These are phyloP conservation scores for Brachionus paranguensis DNA, from an alignment of 1,140 invertebrate genomes.

Conservation along the genomic window DNA sequence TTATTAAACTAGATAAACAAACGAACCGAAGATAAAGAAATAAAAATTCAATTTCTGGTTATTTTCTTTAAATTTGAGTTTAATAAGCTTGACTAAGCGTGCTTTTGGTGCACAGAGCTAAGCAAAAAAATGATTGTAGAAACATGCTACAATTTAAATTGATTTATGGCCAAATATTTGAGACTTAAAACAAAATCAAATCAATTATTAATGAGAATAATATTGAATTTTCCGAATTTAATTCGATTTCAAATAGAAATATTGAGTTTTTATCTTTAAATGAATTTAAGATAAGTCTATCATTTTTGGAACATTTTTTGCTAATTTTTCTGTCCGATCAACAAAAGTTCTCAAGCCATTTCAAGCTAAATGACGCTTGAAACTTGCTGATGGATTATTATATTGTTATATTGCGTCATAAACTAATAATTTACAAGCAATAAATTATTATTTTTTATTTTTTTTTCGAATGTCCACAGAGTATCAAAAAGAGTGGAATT, in stretches of 20 bases:
- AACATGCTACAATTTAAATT: constrained; percentile 15
- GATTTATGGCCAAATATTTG: constrained; percentile 23
- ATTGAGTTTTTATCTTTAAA: constrained; percentile 11
- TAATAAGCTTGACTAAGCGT: constrained; percentile 29
- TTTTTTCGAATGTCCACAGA: not conserved
- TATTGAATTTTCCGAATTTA: constrained; percentile 5
- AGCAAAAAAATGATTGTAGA: not conserved
- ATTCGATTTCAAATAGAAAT: constrained; percentile 12
- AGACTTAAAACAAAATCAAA: not conserved
- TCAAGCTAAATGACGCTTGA: not conserved
- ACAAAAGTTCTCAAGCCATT: not conserved
- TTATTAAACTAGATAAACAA: not conserved
- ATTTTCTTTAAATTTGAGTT: constrained; percentile 16
- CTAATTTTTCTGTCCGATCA: not conserved
- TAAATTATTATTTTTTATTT: not conserved
- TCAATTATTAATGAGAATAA: constrained; percentile 25
- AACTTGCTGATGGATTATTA: not conserved
- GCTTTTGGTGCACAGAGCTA: not conserved
- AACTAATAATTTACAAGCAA: not conserved
- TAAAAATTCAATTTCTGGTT: constrained; percentile 27
- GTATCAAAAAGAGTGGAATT: not conserved
- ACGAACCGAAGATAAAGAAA: constrained; percentile 11
- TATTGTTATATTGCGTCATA: not conserved
- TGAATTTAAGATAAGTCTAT: not conserved
- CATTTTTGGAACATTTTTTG: not conserved